phyloP scores from a whole-genome alignment of 2,888 invertebrate species.

The Phyllotreta striolata region DNA sequence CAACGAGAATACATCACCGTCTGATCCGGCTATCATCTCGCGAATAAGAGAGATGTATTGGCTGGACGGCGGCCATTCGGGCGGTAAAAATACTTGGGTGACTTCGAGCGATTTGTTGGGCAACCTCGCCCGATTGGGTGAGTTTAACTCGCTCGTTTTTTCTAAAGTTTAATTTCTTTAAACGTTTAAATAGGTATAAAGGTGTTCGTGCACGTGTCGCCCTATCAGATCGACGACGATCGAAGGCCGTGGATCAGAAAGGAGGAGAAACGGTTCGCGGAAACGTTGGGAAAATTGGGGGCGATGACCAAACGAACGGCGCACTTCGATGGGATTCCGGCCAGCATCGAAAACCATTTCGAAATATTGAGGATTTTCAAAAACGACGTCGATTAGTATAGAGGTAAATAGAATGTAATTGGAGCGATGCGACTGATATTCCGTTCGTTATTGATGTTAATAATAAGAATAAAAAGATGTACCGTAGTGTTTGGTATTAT shows the following conservation, averaged over 20 bases:
- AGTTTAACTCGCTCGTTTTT: conserved; percentile 42
- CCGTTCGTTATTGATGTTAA: too few relatives aligned
- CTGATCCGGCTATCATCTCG: conserved; percentile 69
- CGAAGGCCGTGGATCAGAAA: conserved; percentile 84
- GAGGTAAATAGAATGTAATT: too few relatives aligned
- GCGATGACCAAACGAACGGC: conserved; percentile 70
- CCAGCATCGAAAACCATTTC: conserved; percentile 79
- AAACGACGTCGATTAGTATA: not conserved
- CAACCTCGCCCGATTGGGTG: conserved; percentile 76
- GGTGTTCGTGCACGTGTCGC: conserved; percentile 83
- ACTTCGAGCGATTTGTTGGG: conserved; percentile 77
- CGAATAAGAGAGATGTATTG: conserved; percentile 82
- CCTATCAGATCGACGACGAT: conserved; percentile 87
- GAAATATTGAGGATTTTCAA: conserved; percentile 63
- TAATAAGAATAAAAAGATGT: too few relatives aligned
- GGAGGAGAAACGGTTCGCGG: conserved; percentile 81
- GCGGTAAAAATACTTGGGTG: conserved; percentile 87
- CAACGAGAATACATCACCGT: conserved; percentile 72
- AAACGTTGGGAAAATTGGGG: conserved; percentile 70
- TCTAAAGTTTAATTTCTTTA: not conserved
- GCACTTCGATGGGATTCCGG: conserved; percentile 68
- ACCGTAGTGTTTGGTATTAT: too few relatives aligned
- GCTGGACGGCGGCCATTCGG: conserved; percentile 93
- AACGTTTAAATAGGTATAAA: conserved; percentile 69
- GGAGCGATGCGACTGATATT: too few relatives aligned